Conservation (phyloP, 2,797 vertebrate genomes). For the Buceros bicornis region DNA sequence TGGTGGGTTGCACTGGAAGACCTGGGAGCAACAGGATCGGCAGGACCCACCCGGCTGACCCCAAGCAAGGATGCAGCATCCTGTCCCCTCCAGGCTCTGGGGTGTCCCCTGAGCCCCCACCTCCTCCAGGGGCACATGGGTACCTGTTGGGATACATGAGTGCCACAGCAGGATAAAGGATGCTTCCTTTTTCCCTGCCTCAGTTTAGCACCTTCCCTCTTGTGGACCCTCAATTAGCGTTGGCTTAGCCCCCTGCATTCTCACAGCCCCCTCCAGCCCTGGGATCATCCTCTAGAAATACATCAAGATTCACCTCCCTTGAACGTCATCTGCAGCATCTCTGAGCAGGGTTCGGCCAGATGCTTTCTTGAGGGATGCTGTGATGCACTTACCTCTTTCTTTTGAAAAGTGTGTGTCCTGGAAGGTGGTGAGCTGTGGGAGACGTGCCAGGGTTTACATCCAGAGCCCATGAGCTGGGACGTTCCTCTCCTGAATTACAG, state of each 20-base stretch:
- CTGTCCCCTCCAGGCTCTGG: not conserved
- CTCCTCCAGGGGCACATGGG: not conserved
- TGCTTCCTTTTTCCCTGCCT: not conserved
- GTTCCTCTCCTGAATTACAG: not conserved
- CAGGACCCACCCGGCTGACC: not conserved
- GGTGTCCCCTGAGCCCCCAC: not conserved
- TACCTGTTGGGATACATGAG: not conserved
- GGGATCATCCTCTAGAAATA: not conserved
- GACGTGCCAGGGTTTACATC: not conserved
- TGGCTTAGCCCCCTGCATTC: not conserved
- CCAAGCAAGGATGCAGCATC: not conserved
- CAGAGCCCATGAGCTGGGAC: not conserved
- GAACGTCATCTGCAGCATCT: not conserved
- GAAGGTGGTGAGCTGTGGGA: not conserved
- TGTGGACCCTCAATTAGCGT: fast-evolving
- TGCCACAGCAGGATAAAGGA: not conserved
- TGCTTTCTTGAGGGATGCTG: not conserved
- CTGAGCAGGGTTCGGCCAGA: not conserved
- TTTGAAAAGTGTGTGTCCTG: not conserved
- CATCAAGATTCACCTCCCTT: not conserved
- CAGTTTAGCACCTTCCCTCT: not conserved
- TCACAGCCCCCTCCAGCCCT: not conserved
- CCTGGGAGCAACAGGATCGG: not conserved
- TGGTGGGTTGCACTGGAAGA: not conserved
- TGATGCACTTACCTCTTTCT: not conserved